Percentiles rank a stretch among this genome's conserved stretches.
Conservation (phyloP, 2,797 vertebrate genomes). For the Setipinna tenuifilis region DNA sequence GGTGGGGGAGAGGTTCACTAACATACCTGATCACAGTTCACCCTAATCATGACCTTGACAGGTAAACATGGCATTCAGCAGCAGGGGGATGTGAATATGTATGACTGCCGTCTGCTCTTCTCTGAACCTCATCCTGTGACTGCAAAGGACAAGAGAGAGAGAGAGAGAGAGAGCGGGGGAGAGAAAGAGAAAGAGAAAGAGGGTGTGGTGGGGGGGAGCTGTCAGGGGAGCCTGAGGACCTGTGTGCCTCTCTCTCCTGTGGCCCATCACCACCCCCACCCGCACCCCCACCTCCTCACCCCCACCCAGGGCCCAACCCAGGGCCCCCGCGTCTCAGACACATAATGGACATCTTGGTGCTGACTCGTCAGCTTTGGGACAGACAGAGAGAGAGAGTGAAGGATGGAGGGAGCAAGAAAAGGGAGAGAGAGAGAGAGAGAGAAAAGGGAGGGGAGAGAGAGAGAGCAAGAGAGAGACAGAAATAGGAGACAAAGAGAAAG, state of each 20-base stretch:
- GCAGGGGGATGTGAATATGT: constrained; percentile 63
- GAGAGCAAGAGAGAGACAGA: no score
- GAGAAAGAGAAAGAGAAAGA: neutral
- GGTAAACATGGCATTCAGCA: constrained; percentile 70
- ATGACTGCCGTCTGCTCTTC: constrained; percentile 47
- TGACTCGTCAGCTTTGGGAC: constrained; percentile 64
- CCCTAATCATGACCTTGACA: constrained; percentile 70
- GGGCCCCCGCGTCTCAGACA: constrained; percentile 54
- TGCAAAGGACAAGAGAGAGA: constrained; percentile 61
- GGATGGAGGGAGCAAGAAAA: neutral
- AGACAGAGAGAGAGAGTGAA: neutral
- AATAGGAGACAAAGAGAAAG: no score
- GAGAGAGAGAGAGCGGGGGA: constrained; percentile 39
- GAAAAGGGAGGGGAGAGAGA: no score
- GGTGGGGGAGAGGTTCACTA: constrained; percentile 44
- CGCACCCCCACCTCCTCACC: neutral
- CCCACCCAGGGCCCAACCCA: neutral
- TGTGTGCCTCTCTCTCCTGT: neutral
- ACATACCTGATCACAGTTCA: constrained; percentile 68
- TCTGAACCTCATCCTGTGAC: constrained; percentile 49
- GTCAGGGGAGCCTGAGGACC: constrained; percentile 57
- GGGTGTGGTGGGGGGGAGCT: constrained; percentile 51
- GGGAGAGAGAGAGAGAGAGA: no score
- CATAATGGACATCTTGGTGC: constrained; percentile 68
- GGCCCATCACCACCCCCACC: neutral